Evolutionary conservation across 2,797 vertebrate species (phyloP).

Genomic region (Paramormyrops hopkinsi): DNA sequence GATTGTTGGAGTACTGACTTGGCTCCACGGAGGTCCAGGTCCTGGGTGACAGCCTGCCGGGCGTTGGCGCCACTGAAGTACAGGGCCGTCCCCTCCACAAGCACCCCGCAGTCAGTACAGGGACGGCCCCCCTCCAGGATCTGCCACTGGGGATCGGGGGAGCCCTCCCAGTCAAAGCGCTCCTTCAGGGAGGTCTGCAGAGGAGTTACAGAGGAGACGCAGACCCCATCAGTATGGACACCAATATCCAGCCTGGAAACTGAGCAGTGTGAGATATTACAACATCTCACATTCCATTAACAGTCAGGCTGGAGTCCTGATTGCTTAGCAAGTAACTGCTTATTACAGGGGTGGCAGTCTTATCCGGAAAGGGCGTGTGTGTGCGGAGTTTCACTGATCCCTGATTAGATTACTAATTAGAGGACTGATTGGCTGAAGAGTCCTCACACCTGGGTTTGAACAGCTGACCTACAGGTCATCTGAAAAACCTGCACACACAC

Average conservation of each 20-base stretch:
- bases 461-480: background rate
- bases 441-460: background rate
- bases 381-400: background rate
- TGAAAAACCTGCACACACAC: background rate
- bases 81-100: conserved; percentile 86
- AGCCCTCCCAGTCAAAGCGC: conserved; percentile 90
- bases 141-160: conserved; percentile 84
- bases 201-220: background rate
- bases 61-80: conserved; percentile 87
- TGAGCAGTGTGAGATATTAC: background rate
- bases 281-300: background rate
- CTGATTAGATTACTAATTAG: background rate
- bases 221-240: background rate
- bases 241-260: background rate
- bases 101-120: conserved; percentile 86
- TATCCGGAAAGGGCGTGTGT: background rate
- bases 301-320: background rate
- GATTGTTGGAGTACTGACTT: conserved; percentile 77
- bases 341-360: background rate
- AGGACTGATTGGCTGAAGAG: background rate
- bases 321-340: background rate
- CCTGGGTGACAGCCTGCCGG: conserved; percentile 84
- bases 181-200: conserved; percentile 88
- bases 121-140: conserved; percentile 85
- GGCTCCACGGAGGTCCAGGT: conserved; percentile 89